Conservation (phyloP, 2,113 vertebrate genomes). For the Hylia prasina region DNA sequence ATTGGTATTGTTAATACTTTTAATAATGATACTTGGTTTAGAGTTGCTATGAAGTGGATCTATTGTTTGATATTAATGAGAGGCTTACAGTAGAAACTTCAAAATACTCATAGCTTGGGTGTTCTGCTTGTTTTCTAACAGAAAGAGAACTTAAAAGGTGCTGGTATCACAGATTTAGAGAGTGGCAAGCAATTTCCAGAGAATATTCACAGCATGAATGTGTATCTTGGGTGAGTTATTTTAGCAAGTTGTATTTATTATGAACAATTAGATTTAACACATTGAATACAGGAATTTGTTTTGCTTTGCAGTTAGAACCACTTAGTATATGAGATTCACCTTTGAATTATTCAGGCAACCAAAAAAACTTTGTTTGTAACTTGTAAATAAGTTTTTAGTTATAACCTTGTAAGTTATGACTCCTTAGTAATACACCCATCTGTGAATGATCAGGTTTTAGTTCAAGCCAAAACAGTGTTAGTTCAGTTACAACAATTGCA, state of each 20-base stretch:
- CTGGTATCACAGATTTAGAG: slow-evolving; percentile 65
- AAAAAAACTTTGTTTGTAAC: neutral
- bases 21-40: neutral
- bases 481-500: neutral
- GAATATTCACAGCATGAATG: slow-evolving; percentile 82
- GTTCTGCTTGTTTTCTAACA: slow-evolving; percentile 43
- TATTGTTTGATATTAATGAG: neutral
- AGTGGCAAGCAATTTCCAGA: slow-evolving; percentile 73
- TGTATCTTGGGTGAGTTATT: slow-evolving; percentile 79
- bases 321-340: neutral
- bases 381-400: neutral
- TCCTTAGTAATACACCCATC: neutral
- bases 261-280: neutral
- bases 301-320: neutral
- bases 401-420: neutral
- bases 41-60: neutral
- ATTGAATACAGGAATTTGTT: neutral
- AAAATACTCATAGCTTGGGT: neutral
- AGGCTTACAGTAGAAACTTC: neutral
- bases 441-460: neutral
- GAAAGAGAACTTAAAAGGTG: slow-evolving; percentile 71
- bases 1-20: neutral
- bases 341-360: neutral
- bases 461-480: neutral
- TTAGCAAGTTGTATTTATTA: neutral